A percentile compares a stretch with the other conserved stretches of the same genome.
phyloP scores from a whole-genome alignment of 1,140 invertebrate genomes.

The Drosophila setifemur region DNA sequence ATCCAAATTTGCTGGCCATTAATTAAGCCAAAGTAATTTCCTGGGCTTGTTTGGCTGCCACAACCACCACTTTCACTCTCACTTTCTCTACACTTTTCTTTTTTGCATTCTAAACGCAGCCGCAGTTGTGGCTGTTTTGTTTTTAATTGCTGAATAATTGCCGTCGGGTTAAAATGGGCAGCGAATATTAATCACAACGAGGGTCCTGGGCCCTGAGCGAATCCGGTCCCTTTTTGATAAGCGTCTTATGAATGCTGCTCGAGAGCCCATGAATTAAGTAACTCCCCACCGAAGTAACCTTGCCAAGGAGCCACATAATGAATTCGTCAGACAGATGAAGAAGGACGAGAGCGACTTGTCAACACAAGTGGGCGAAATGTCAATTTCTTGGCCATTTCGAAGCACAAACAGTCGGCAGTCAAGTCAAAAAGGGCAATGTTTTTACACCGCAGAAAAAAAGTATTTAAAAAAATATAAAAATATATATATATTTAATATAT shows the following conservation, averaged over 20 bases:
- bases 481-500: too few relatives aligned
- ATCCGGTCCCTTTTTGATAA: conserved; percentile 8
- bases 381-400: not conserved
- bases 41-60: conserved; percentile 25
- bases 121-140: conserved; percentile 37
- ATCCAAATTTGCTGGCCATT: conserved; percentile 67
- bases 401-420: not conserved
- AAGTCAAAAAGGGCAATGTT: not conserved
- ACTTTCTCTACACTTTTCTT: too few relatives aligned
- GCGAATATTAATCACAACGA: conserved; percentile 6
- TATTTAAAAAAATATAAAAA: not conserved
- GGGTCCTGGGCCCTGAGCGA: not conserved
- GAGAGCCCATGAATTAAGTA: conserved; percentile 8
- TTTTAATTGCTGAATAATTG: conserved; percentile 77
- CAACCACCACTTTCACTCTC: not conserved
- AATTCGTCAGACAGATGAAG: conserved; percentile 3
- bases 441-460: not conserved
- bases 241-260: not conserved
- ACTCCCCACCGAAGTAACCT: too few relatives aligned
- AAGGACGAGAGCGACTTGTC: not conserved
- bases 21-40: conserved; percentile 75
- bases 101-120: too few relatives aligned
- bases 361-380: conserved; percentile 3
- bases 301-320: conserved; percentile 1
- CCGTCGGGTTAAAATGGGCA: conserved; percentile 12